These are phyloP conservation scores for Orussus abietinus DNA, from an alignment of 1,140 invertebrate species.

Conservation along the genomic window DNA sequence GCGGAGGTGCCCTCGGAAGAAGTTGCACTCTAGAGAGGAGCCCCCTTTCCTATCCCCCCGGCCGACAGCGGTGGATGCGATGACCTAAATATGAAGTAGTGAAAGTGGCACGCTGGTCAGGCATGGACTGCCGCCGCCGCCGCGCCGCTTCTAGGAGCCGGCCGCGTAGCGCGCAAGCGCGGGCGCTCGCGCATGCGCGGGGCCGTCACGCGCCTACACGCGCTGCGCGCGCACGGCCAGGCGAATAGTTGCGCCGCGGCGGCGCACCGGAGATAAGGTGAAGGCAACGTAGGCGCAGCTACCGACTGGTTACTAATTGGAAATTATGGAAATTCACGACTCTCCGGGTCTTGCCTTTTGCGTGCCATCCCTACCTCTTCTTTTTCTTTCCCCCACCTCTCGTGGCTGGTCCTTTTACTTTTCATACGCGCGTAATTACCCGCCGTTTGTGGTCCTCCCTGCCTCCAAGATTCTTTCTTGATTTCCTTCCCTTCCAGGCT, in stretches of 20 bases:
- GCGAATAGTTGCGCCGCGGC: background rate
- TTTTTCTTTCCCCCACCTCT: background rate
- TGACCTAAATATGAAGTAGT: conserved; percentile 52
- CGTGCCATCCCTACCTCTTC: background rate
- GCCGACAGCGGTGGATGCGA: conserved; percentile 37
- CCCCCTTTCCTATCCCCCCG: too few relatives aligned
- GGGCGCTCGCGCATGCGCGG: too few relatives aligned
- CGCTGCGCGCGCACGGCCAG: background rate
- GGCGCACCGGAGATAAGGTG: background rate
- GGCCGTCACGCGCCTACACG: conserved; percentile 27
- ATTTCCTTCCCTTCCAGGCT: too few relatives aligned
- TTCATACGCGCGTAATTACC: background rate
- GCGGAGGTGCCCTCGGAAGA: background rate
- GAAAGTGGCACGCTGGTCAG: conserved; percentile 52
- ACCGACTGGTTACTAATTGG: background rate
- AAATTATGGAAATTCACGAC: background rate
- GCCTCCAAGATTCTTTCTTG: too few relatives aligned
- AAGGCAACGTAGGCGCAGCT: conserved; percentile 1
- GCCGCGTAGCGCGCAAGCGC: too few relatives aligned
- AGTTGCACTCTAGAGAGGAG: background rate
- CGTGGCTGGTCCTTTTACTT: background rate
- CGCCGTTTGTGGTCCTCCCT: too few relatives aligned
- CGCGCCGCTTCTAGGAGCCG: conserved; percentile 26
- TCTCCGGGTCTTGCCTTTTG: too few relatives aligned
- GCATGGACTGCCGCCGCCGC: conserved; percentile 36